Evolutionary conservation across 2,888 invertebrate genomes (phyloP).

Genomic region (Tridacna gigas): DNA sequence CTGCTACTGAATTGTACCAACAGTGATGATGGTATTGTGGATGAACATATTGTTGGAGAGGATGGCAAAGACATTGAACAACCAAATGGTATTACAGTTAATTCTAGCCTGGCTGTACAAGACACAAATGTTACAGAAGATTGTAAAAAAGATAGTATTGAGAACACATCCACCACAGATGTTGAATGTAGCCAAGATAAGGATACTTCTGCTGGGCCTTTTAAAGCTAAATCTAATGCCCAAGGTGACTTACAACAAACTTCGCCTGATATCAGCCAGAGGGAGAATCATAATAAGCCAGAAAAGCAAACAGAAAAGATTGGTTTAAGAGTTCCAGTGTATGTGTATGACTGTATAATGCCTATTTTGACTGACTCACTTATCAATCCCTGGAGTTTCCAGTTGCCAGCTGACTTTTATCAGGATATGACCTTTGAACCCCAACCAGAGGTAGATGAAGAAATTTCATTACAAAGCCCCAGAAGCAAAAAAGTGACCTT

Average conservation of each 20-base stretch:
- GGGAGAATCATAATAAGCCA: not conserved
- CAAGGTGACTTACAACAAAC: not conserved
- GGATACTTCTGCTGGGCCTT: not conserved
- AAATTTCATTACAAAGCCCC: conserved; percentile 17
- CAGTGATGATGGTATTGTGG: not conserved
- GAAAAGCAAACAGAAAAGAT: not conserved
- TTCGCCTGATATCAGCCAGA: not conserved
- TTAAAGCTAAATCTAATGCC: not conserved
- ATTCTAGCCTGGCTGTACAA: not conserved
- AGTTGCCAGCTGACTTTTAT: conserved; percentile 76
- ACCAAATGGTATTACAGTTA: not conserved
- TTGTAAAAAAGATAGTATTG: not conserved
- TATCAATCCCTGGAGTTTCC: conserved; percentile 77
- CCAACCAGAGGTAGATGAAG: conserved; percentile 45
- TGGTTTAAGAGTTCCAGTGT: conserved; percentile 86
- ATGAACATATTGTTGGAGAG: not conserved
- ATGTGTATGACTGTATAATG: conserved; percentile 89
- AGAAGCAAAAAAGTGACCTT: conserved; percentile 62
- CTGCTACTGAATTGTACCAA: conserved; percentile 71
- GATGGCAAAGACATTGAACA: not conserved
- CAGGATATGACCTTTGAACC: conserved; percentile 82
- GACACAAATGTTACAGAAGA: not conserved
- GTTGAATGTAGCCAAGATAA: not conserved
- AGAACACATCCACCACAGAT: not conserved
- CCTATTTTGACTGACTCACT: conserved; percentile 86